Conservation (phyloP, 2,888 invertebrate species). For the Julus scanicus region DNA sequence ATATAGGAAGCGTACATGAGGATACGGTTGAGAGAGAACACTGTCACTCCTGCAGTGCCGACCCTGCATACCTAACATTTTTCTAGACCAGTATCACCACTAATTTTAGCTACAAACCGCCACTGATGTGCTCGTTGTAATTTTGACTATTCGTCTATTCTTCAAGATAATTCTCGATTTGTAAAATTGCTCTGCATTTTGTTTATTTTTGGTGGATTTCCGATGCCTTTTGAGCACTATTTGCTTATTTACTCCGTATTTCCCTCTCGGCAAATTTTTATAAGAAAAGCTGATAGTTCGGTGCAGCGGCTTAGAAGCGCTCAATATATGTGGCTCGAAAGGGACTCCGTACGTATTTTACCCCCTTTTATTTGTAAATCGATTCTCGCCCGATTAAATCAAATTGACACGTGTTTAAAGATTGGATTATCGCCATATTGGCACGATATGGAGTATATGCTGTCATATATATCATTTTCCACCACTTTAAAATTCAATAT, state of each 20-base stretch:
- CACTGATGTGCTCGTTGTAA: too few relatives aligned
- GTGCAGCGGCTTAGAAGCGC: background rate
- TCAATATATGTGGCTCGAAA: background rate
- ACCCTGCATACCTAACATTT: too few relatives aligned
- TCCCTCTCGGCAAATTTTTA: background rate
- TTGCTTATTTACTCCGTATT: slow-evolving; percentile 11
- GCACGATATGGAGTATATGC: background rate
- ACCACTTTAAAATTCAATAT: slow-evolving; percentile 20
- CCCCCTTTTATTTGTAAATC: background rate
- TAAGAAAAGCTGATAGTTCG: background rate
- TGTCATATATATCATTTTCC: background rate
- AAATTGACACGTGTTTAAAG: slow-evolving; percentile 43
- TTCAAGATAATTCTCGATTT: background rate
- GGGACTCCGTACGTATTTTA: background rate
- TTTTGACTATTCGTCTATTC: too few relatives aligned
- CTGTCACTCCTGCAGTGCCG: too few relatives aligned
- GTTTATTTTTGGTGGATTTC: background rate
- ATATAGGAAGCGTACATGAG: too few relatives aligned
- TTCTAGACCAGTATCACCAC: too few relatives aligned
- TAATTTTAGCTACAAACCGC: too few relatives aligned
- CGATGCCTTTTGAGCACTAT: background rate
- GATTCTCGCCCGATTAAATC: slow-evolving; percentile 28
- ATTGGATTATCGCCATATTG: slow-evolving; percentile 24
- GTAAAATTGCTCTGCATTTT: background rate
- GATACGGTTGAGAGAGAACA: too few relatives aligned